Evolutionary conservation across 2,888 invertebrate genomes (phyloP), one percentile per base, ranked within the genome.

Genomic region (Plagodis pulveraria): DNA sequence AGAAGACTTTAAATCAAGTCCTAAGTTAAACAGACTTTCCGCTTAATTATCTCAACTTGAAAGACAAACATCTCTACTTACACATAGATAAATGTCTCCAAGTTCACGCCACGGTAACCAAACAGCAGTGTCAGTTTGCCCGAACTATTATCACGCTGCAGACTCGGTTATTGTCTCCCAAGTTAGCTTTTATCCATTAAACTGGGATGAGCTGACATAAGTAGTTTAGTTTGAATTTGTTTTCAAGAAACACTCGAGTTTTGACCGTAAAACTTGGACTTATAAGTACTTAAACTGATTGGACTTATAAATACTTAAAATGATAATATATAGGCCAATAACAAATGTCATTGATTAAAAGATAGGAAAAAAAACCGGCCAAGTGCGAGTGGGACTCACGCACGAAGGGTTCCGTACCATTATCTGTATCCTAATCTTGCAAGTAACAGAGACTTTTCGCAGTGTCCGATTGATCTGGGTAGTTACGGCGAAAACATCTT

Each of bases 141-240:
- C 47, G 2, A 52, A 59, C 50, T 55, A 50, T 54, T 45, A 50
- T 40, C 50, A 55, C 55, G n/a, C 38, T 33, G 34, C 34, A 56
- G 44, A 38, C 58, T 45, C 36, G 42, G 51, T 55, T 55, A 55
- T 60, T 45, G 56, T 52, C 48, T 44, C 38, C 33, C 51, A 56
- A 56, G 60, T 56, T 61, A 41, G 40, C 38, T 55, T 56, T 61
- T 46, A 56, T 49, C 49, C 56, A 52, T 35, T 38, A 47, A 60
- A 56, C 60, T 56, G 10, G 35, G 50, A 54, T 61, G 52, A 61
- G 48, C 49, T 49, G 48, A 38, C 56, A 56, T 56, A 50, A 61
- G 45, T 56, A 53, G 49, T 61, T 61, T 55, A 51, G 55, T 59
- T 22, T 48, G 10, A 40, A 8, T 56, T 48, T 48, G 52, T 42